phyloP scores from a whole-genome alignment of 2,797 vertebrate genomes.

The Trematomus bernacchii region DNA sequence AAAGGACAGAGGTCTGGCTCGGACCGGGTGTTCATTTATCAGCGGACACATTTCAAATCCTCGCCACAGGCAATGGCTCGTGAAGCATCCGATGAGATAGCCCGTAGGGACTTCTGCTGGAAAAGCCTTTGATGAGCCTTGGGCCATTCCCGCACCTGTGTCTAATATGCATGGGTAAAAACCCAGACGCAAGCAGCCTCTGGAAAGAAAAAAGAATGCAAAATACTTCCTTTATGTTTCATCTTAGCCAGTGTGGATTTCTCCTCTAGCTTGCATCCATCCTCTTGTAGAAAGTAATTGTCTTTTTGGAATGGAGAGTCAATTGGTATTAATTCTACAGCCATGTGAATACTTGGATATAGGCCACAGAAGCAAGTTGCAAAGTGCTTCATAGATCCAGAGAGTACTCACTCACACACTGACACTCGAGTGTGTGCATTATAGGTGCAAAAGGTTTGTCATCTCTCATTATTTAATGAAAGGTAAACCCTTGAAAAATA shows the following conservation, averaged over 20 bases:
- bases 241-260: conserved; percentile 14
- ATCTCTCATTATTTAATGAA: neutral
- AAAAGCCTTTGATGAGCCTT: conserved; percentile 71
- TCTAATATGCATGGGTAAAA: conserved; percentile 71
- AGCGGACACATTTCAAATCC: conserved; percentile 76
- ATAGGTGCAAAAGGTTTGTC: neutral
- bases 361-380: neutral
- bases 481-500: conserved; percentile 5
- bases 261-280: conserved; percentile 15
- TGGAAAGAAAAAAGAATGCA: conserved; percentile 28
- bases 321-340: neutral
- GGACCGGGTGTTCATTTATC: conserved; percentile 77
- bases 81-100: conserved; percentile 59
- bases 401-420: neutral
- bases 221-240: conserved; percentile 27
- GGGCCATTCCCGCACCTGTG: conserved; percentile 69
- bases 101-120: conserved; percentile 63
- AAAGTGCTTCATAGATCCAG: neutral
- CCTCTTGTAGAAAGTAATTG: neutral
- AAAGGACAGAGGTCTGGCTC: conserved; percentile 60
- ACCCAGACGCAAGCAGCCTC: conserved; percentile 56
- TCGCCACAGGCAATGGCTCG: conserved; percentile 68
- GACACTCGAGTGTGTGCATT: neutral
- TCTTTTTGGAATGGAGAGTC: neutral
- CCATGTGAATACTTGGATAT: neutral